Conservation (phyloP, 2,113 vertebrate species). For the Abramis brama region DNA sequence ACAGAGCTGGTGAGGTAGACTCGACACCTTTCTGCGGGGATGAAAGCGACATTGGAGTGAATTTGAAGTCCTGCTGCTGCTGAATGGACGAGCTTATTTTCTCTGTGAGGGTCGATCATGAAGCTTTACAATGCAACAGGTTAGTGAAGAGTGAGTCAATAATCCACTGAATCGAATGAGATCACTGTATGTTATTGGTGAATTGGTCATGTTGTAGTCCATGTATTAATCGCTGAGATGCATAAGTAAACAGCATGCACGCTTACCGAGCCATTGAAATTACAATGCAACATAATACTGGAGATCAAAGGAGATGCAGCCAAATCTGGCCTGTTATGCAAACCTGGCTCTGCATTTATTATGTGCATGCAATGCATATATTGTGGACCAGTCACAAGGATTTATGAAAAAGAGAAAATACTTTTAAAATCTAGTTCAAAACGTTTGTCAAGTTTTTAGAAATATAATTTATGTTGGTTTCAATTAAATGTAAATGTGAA, state of each 20-base stretch:
- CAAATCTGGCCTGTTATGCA: neutral
- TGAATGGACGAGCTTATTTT: conserved; percentile 30
- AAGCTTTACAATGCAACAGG: conserved; percentile 40
- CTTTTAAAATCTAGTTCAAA: neutral
- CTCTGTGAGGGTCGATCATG: neutral
- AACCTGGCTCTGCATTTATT: neutral
- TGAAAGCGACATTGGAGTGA: neutral
- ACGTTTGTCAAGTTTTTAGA: neutral
- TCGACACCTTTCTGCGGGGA: neutral
- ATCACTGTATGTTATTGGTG: neutral
- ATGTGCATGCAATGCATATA: neutral
- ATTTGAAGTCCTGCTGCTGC: neutral
- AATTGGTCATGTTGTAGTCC: neutral
- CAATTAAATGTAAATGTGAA: too few relatives aligned
- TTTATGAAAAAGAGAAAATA: neutral
- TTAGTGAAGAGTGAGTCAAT: conserved; percentile 11
- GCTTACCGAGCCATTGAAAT: neutral
- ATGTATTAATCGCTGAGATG: neutral
- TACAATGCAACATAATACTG: neutral
- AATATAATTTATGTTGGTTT: neutral
- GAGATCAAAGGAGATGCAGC: conserved; percentile 16
- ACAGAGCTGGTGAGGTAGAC: neutral
- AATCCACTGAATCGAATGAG: neutral
- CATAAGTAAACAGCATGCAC: neutral
- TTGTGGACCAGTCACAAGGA: neutral